phyloP scores from a whole-genome alignment of 2,888 invertebrate species.

The Pilophorus perplexus region DNA sequence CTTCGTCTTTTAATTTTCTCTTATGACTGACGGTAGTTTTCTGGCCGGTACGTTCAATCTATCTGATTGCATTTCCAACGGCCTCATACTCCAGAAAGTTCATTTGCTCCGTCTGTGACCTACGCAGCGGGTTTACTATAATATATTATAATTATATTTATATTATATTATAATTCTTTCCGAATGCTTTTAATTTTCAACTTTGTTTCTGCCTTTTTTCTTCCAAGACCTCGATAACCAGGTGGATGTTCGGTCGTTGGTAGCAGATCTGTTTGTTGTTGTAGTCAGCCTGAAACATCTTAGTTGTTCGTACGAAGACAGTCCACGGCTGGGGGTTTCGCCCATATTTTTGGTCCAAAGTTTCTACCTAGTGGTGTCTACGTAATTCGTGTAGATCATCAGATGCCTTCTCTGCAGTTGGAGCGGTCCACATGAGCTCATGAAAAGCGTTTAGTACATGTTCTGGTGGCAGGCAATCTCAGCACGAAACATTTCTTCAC shows the following conservation, averaged over 20 bases:
- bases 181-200: neutral
- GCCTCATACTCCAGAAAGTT: too few species aligned
- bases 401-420: neutral
- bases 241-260: neutral
- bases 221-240: slow-evolving; percentile 10
- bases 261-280: slow-evolving; percentile 1
- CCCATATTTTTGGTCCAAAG: neutral
- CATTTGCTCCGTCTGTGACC: too few species aligned
- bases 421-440: neutral
- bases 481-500: too few species aligned
- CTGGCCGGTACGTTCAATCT: neutral
- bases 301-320: neutral
- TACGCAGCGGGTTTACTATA: neutral
- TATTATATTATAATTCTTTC: neutral
- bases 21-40: neutral
- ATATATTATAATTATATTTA: too few species aligned
- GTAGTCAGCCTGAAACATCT: slow-evolving; percentile 5
- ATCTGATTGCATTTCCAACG: neutral
- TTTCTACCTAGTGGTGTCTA: neutral
- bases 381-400: slow-evolving; percentile 2
- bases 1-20: too few species aligned
- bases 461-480: too few species aligned
- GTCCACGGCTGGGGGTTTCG: slow-evolving; percentile 3
- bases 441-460: neutral
- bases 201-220: slow-evolving; percentile 7